Evolutionary conservation across 2,888 invertebrate genomes (phyloP), one percentile per base, ranked within the genome.

Genomic region (Drosophila neutralis): DNA sequence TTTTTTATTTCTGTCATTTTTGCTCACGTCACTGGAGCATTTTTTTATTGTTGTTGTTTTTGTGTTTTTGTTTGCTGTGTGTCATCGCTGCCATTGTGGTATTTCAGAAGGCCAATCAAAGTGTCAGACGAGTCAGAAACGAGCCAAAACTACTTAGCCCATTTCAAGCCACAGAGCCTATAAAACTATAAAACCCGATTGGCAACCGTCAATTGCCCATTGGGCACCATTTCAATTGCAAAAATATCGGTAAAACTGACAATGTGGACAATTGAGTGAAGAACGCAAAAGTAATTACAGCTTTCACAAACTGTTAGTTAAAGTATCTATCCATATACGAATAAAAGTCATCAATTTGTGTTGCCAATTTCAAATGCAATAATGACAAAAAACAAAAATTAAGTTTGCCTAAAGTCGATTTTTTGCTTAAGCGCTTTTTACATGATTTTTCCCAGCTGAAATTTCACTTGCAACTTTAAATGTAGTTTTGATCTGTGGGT

Each of bases 51-150:
- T 76, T 65, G 38, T 36, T 58, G 42, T 64, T 69, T 64, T 71
- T 67, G 73, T 76, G 65, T 76, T 65, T 31, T 13, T 36, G 49
- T 35, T 35, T 42, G 56, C n/a, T 24, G 53, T 53, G 60, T 70
- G 69, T 63, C 63, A 73, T 38, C 51, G 51, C 67, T 67, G 67
- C 35, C 69, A 72, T 67, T 68, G 76, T 79, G 85, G 85, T 76
- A 87, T 83, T 85, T 81, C 82, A 85, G 85, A 85, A 85, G 85
- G 85, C 83, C 86, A 78, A 71, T 65, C 63, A 51, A 71, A 57
- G 71, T 10, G 42, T 42, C 60, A 57, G 33, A 7, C 45, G 21
- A 42, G 42, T 42, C 42, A 42, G 49, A 45, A 53, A 13, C 49
- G 48, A 58, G 24, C 51, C 31, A 57, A 40, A 57, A 31, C 40